Evolutionary conservation across 2,888 invertebrate genomes (phyloP).

Genomic region (Marronus borbonicus): DNA sequence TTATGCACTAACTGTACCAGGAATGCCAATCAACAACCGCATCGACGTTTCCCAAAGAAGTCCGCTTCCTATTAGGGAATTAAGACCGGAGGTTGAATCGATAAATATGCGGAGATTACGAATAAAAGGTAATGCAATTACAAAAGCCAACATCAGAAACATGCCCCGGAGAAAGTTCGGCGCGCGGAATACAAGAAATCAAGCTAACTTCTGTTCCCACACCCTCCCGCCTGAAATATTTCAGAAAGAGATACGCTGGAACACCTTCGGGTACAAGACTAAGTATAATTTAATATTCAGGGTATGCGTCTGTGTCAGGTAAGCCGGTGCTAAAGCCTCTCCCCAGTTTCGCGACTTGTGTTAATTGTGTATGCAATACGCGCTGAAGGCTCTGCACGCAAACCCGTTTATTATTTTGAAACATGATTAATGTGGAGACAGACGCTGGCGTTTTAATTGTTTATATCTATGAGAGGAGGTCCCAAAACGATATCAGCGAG

Average conservation of each 20-base stretch:
- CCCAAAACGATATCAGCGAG: not conserved
- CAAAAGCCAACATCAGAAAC: conserved; percentile 33
- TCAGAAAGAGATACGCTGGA: conserved; percentile 27
- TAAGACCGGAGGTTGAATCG: not conserved
- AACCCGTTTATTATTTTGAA: conserved; percentile 52
- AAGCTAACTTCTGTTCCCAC: conserved; percentile 46
- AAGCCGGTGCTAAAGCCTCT: conserved; percentile 41
- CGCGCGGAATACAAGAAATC: conserved; percentile 43
- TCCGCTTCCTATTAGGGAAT: not conserved
- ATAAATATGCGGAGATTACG: conserved; percentile 40
- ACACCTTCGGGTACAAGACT: conserved; percentile 51
- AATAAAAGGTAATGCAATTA: conserved; percentile 40
- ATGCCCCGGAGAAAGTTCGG: conserved; percentile 12
- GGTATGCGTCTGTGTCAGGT: conserved; percentile 46
- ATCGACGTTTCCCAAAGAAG: not conserved
- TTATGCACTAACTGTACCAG: no score
- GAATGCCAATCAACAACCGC: not conserved
- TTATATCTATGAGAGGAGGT: conserved; percentile 46
- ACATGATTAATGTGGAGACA: conserved; percentile 54
- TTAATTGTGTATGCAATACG: conserved; percentile 51
- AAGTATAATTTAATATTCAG: conserved; percentile 53
- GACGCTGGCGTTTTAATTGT: conserved; percentile 53
- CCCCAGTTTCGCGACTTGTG: conserved; percentile 46
- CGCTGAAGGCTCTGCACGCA: conserved; percentile 34
- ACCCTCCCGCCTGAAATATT: conserved; percentile 1